These are phyloP conservation scores for Chironomus riparius DNA, from an alignment of 2,888 invertebrate species.

Conservation along the genomic window DNA sequence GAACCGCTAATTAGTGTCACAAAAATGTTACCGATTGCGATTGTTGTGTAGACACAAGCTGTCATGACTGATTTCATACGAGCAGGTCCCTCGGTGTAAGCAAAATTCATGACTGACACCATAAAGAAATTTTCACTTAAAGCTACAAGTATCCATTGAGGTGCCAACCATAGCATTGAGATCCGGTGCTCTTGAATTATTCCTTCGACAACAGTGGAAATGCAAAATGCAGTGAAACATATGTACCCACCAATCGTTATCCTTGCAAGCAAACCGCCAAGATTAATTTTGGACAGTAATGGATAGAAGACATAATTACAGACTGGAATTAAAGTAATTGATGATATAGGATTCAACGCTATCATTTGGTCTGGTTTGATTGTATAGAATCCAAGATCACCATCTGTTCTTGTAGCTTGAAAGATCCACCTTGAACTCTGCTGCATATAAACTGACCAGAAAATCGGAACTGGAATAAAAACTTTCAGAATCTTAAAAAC, in stretches of 20 bases:
- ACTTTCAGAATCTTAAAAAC: constrained; percentile 65
- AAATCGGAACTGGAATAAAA: constrained; percentile 79
- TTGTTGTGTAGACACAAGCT: constrained; percentile 88
- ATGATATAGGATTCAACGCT: constrained; percentile 79
- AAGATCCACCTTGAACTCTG: constrained; percentile 82
- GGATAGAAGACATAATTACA: constrained; percentile 78
- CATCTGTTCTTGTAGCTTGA: constrained; percentile 85
- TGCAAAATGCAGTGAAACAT: constrained; percentile 74
- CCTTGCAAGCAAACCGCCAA: constrained; percentile 71
- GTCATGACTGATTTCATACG: constrained; percentile 88
- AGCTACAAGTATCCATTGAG: constrained; percentile 60
- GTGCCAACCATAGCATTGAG: constrained; percentile 52
- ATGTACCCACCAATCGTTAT: constrained; percentile 80
- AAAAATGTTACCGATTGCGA: constrained; percentile 77
- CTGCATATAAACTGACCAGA: constrained; percentile 93
- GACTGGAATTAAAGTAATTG: constrained; percentile 75
- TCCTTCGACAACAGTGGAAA: constrained; percentile 78
- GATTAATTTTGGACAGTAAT: constrained; percentile 54
- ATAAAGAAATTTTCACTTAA: constrained; percentile 79
- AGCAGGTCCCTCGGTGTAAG: constrained; percentile 77
- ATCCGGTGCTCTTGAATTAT: constrained; percentile 51
- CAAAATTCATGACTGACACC: constrained; percentile 85
- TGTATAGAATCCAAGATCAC: constrained; percentile 60
- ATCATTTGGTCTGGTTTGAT: constrained; percentile 93
- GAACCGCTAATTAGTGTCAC: background rate